Evolutionary conservation across 2,113 vertebrate genomes (phyloP), one percentile per base, ranked within the genome.

Genomic region (Festucalex cinctus): DNA sequence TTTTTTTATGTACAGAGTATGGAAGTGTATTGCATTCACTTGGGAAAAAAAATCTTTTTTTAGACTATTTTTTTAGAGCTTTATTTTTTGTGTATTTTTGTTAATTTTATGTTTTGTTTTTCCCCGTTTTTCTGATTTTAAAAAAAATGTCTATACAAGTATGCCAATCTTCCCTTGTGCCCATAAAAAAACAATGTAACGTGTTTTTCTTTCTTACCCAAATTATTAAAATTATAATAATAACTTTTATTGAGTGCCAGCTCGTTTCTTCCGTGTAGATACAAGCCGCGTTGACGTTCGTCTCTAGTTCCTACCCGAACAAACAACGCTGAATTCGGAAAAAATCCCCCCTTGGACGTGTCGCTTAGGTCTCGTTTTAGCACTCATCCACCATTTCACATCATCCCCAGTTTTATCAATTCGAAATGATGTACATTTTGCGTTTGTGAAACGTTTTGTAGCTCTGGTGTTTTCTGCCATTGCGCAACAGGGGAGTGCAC

Each of bases 251-350:
- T 8, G 54, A 32, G 54, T 57, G 3, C 14, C 16, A 17, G 14
- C 16, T 32, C 17, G 6, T 57, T 72, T 83, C 78, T 81, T 48
- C 2, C 4, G 48, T 8, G 3, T 46, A 41, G 70, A 79, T 82
- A 81, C 79, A 4, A 28, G 1, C 48, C 48, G 9, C 9, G 1
- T 13, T 57, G 54, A 57, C 54, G 14, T 57, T 7, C 10, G 17
- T 28, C 58, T 19, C 68, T 86, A 44, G 83, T 86, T 89, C 83
- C 81, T 32, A 73, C 59, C 70, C 28, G 73, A 66, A 77, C 70
- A 81, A 82, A 78, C 79, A 81, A 85, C 73, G 74, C 78, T 77
- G 60, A 69, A 51, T n/a, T 63, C 57, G 61, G 48, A 39, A 6
- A 20, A 53, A 51, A 7, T 3, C 0, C 0, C 26, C 20, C 5